phyloP scores from a whole-genome alignment of 2,113 vertebrate species.

The western clawed frog (Xenopus tropicalis) region UCB_Xtro_10.0 CM004446.2:92044001-92044500 shows the following conservation, averaged over 20 bases:
- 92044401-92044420: neutral
- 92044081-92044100: neutral
- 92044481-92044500: too few relatives aligned
- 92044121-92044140: constrained; percentile 24
- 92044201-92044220: constrained; percentile 18
- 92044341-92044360: neutral
- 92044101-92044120: constrained; percentile 2
- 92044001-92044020: neutral
- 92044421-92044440: neutral
- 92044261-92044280: constrained; percentile 14
- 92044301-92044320: neutral
- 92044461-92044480: neutral
- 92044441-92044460: neutral
- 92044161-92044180: fast-evolving
- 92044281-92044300: constrained; percentile 1
- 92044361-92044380: neutral
- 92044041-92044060: constrained; percentile 15
- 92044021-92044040: constrained; percentile 16
- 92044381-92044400: neutral
- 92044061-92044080: constrained; percentile 33
- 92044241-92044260: constrained; percentile 3
- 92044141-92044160: neutral
- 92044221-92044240: constrained; percentile 23
- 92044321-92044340: neutral
- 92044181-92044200: neutral